Percentiles rank a stretch among this genome's conserved stretches.
Conservation (phyloP, 2,113 vertebrate species). For the Cyphomyrus discorhynchus region DNA sequence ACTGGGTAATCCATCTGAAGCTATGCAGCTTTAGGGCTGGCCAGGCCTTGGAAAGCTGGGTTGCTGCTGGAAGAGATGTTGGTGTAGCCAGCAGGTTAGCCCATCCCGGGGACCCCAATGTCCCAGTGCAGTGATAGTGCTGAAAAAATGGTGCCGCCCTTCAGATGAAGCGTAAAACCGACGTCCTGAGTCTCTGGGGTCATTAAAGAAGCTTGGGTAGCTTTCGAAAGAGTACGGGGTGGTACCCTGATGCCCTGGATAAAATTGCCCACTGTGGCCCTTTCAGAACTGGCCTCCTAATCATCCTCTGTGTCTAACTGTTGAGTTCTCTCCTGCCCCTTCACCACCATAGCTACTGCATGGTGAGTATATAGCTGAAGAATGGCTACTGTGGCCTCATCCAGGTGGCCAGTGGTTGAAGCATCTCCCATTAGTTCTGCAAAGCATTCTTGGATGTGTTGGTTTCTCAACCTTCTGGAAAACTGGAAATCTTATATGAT, state of each 20-base stretch:
- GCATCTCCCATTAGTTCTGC: background rate
- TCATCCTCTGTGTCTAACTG: background rate
- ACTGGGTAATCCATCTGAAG: background rate
- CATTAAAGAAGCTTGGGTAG: too few species aligned
- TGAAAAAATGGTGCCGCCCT: background rate
- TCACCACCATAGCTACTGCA: background rate
- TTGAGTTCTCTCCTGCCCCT: background rate
- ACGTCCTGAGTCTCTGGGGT: too few species aligned
- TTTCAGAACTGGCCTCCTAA: background rate
- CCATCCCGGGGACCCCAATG: background rate
- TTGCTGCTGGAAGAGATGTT: background rate
- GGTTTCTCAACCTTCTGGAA: constrained; percentile 22
- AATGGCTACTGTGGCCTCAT: background rate
- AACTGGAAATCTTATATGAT: constrained; percentile 23
- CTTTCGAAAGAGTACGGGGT: background rate
- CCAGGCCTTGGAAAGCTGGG: background rate
- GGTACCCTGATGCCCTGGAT: background rate
- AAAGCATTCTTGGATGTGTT: constrained; percentile 10
- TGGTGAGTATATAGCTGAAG: background rate
- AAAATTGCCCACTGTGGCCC: background rate
- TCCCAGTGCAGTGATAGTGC: background rate
- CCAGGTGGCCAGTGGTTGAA: background rate
- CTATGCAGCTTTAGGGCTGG: background rate
- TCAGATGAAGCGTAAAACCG: too few species aligned
- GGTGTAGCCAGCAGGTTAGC: background rate